Base-by-base conservation (phyloP, 2,797 vertebrate genomes). In the Allobates femoralis region DNA sequence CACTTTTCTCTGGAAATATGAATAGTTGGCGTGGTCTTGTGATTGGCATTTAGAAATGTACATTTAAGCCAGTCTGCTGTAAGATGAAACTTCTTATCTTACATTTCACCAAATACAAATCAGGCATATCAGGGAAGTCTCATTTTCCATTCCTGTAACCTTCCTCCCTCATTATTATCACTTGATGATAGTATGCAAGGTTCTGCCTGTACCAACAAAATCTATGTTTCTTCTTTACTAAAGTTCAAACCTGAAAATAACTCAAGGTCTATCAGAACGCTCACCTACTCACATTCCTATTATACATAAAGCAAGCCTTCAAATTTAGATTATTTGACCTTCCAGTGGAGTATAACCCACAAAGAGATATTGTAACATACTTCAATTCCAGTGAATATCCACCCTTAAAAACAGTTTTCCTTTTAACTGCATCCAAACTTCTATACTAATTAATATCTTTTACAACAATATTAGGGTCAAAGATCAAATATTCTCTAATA, bases 51-150 rank as follows among this genome's bases (percentile, higher is more conserved):
- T 84, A 15, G 3, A 74, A 58, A 18, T 34, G 14, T 62, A 19
- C 18, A 62, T 28, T 26, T 58, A 34, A 62, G 23, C 50, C 26
- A 50, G 34, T 46, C 32, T 50, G 64, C 73, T 58, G 66, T 34
- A 71, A 80, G 32, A n/a, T 46, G 53, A 80, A 58, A 60, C 34
- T 50, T 58, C n/a, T 74, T 60, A 80, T 85, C 76, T 14, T 16
- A 15, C 76, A 79, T 85, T 79, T 53, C 64, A 64, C 50, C 53
- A 79, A 69, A 85, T 87, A 82, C 93, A 91, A 90, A 90, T 89
- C 85, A 91, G 87, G 88, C 90, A 88, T 89, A 58, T 60, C 53
- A 79, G 88, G 77, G 83, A 86, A 83, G 91, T 91, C 90, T 88
- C 84, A 85, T 91, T 88, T 67, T 89, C 84, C 81, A 89, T 46